Evolutionary conservation across 2,888 invertebrate species (phyloP).

Genomic region (Melanargia galathea): DNA sequence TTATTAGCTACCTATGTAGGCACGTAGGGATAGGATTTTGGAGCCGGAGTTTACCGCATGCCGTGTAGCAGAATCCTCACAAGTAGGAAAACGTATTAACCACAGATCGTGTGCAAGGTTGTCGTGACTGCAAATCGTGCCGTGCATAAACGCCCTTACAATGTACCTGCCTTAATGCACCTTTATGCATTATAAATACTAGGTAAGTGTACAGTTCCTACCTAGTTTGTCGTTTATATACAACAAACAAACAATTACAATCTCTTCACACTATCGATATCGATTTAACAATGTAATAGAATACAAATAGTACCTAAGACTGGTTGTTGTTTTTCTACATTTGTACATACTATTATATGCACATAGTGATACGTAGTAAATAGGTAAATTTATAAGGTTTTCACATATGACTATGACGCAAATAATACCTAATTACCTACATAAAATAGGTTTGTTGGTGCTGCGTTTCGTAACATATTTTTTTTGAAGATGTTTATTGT

Average conservation of each 20-base stretch:
- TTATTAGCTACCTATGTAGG: no score
- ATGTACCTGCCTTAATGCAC: no score
- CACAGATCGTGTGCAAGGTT: no score
- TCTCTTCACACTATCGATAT: conserved; percentile 31
- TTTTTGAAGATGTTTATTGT: not conserved
- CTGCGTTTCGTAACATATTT: conserved; percentile 27
- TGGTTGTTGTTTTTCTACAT: not conserved
- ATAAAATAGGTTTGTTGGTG: not conserved
- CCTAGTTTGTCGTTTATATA: conserved; percentile 3
- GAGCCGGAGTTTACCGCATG: no score
- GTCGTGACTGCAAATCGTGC: no score
- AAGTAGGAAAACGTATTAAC: no score
- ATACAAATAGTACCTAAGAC: not conserved
- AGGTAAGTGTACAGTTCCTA: conserved; percentile 6
- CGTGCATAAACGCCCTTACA: no score
- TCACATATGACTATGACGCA: conserved; percentile 25
- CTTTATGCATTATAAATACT: no score
- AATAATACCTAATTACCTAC: not conserved
- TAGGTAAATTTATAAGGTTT: conserved; percentile 19
- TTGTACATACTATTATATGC: not conserved
- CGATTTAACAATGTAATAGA: conserved; percentile 38
- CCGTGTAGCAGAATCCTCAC: no score
- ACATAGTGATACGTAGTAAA: not conserved
- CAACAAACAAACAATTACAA: not conserved
- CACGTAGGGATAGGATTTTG: no score